phyloP scores from a whole-genome alignment of 2,797 vertebrate genomes.

The Apodemus agrarius region DNA sequence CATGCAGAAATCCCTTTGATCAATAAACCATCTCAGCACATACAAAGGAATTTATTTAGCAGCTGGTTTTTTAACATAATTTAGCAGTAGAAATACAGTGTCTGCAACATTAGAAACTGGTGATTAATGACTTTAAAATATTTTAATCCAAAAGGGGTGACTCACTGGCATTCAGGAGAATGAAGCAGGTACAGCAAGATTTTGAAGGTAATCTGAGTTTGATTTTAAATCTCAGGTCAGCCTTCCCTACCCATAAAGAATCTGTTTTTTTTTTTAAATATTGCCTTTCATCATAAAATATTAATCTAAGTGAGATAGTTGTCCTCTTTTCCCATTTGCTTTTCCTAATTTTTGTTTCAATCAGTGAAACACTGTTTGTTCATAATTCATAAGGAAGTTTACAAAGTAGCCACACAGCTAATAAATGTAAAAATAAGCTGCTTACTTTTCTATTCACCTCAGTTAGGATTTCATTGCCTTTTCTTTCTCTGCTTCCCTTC shows the following conservation, averaged over 20 bases:
- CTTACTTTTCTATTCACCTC: background rate
- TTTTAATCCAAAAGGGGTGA: background rate
- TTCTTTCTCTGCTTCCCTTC: rapidly evolving
- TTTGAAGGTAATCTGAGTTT: background rate
- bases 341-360: background rate
- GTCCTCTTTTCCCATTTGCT: background rate
- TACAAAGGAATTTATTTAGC: background rate
- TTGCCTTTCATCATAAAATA: background rate
- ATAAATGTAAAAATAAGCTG: background rate
- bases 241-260: too few species aligned
- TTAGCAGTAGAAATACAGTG: background rate
- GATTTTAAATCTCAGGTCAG: too few species aligned
- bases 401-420: background rate
- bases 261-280: background rate
- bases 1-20: background rate
- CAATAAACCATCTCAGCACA: too few species aligned
- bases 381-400: background rate
- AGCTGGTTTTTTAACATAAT: background rate
- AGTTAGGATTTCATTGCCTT: background rate
- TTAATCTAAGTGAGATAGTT: background rate
- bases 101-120: background rate
- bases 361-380: background rate
- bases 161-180: background rate
- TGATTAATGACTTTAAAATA: background rate
- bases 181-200: background rate